phyloP scores from a whole-genome alignment of 2,888 invertebrate genomes.

The Crematogaster levior region DNA sequence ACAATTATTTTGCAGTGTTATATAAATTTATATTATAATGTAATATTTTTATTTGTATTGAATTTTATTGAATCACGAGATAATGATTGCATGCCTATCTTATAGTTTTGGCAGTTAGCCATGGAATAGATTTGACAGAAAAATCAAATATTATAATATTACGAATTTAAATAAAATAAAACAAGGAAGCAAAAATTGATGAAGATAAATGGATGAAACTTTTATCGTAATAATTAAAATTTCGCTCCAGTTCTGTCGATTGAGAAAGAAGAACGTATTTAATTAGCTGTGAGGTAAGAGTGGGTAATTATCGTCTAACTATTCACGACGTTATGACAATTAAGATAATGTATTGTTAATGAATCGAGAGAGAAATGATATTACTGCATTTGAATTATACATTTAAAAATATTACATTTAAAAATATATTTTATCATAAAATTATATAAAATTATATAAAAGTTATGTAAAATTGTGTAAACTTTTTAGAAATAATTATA shows the following conservation, averaged over 20 bases:
- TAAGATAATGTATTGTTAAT: not conserved
- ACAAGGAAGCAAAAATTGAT: not conserved
- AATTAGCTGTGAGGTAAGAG: not conserved
- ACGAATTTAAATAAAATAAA: slow-evolving; percentile 19
- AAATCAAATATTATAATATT: slow-evolving; percentile 9
- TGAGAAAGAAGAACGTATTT: slow-evolving; percentile 18
- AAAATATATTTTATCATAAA: not conserved
- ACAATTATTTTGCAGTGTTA: not conserved
- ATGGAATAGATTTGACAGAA: not conserved
- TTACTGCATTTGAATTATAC: not conserved
- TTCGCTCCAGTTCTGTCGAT: slow-evolving; percentile 5
- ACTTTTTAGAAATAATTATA: not conserved
- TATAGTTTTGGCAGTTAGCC: not conserved
- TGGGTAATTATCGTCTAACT: slow-evolving; percentile 1
- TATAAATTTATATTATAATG: not conserved
- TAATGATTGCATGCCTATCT: not conserved
- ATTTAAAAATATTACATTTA: too few relatives aligned
- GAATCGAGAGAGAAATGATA: not conserved
- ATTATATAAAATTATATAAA: not conserved
- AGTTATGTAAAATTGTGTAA: not conserved
- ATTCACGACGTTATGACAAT: not conserved
- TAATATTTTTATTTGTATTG: slow-evolving; percentile 8
- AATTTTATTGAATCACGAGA: not conserved
- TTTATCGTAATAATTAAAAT: slow-evolving; percentile 19
- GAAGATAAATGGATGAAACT: slow-evolving; percentile 1